Conservation (phyloP, 2,797 vertebrate genomes). For the Eupleurogrammus muticus region DNA sequence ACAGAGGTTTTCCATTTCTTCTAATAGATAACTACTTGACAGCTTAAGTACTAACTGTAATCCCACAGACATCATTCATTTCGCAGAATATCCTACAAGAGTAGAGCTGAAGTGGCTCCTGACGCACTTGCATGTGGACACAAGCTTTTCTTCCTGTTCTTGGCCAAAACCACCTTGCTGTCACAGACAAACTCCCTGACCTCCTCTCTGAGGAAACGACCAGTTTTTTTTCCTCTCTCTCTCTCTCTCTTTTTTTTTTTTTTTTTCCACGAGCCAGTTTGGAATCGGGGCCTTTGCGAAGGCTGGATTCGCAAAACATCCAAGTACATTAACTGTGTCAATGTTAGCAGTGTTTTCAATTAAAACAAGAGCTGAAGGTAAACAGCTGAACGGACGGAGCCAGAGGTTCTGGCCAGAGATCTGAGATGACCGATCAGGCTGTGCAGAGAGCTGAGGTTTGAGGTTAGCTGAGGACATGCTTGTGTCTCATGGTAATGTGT, state of each 20-base stretch:
- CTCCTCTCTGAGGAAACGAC: conserved; percentile 53
- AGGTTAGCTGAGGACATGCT: conserved; percentile 83
- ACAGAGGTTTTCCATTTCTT: conserved; percentile 24
- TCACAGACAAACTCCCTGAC: conserved; percentile 79
- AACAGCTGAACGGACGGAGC: conserved; percentile 77
- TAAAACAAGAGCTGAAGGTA: conserved; percentile 81
- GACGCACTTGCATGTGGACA: conserved; percentile 43
- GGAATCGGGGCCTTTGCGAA: conserved; percentile 42
- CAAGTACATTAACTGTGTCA: conserved; percentile 81
- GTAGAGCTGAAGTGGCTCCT: conserved; percentile 39
- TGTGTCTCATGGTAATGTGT: conserved; percentile 84
- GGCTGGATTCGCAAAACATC: conserved; percentile 64
- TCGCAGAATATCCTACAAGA: conserved; percentile 31
- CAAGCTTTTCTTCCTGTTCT: conserved; percentile 49
- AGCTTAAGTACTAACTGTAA: conserved; percentile 22
- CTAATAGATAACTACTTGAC: conserved; percentile 19
- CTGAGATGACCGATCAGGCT: conserved; percentile 60
- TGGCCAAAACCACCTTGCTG: conserved; percentile 53
- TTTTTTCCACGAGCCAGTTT: conserved; percentile 37
- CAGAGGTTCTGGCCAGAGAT: conserved; percentile 73
- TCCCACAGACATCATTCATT: conserved; percentile 39
- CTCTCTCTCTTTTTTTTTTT: neutral
- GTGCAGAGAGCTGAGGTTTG: conserved; percentile 54
- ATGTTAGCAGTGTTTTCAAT: conserved; percentile 84
- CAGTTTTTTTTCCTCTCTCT: conserved; percentile 6